Conservation (phyloP, 2,797 vertebrate genomes). For the Epinephelus malabaricus region DNA sequence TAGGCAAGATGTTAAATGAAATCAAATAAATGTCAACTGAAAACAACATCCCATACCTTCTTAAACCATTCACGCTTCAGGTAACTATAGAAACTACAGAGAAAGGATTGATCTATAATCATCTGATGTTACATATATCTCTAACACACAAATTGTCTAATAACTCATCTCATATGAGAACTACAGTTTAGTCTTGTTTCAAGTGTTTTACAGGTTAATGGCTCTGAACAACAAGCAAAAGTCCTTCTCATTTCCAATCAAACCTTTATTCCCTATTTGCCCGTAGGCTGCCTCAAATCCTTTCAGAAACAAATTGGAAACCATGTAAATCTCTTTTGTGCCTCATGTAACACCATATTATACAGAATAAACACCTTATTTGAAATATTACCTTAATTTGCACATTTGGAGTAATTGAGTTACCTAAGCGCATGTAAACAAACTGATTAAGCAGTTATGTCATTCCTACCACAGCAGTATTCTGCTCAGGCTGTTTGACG, state of each 20-base stretch:
- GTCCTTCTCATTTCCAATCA: neutral
- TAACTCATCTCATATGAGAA: neutral
- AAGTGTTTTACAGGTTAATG: neutral
- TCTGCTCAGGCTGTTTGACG: neutral
- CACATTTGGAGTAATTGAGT: neutral
- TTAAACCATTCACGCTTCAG: neutral
- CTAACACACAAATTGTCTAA: neutral
- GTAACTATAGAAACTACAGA: neutral
- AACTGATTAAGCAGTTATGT: neutral
- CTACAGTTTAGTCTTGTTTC: neutral
- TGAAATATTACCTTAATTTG: neutral
- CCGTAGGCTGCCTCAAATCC: neutral
- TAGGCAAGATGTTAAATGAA: neutral
- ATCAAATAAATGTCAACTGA: slow-evolving; percentile 8
- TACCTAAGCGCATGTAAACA: neutral
- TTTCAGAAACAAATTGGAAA: neutral
- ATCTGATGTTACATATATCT: neutral
- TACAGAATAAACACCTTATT: neutral
- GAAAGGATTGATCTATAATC: neutral
- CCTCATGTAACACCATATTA: neutral
- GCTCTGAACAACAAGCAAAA: neutral
- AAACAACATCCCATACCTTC: neutral
- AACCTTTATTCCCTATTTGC: neutral
- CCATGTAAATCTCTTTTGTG: neutral
- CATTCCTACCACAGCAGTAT: neutral